Base-by-base conservation (phyloP, 1,140 invertebrate species). In the Brevipalpus yothersi region DNA sequence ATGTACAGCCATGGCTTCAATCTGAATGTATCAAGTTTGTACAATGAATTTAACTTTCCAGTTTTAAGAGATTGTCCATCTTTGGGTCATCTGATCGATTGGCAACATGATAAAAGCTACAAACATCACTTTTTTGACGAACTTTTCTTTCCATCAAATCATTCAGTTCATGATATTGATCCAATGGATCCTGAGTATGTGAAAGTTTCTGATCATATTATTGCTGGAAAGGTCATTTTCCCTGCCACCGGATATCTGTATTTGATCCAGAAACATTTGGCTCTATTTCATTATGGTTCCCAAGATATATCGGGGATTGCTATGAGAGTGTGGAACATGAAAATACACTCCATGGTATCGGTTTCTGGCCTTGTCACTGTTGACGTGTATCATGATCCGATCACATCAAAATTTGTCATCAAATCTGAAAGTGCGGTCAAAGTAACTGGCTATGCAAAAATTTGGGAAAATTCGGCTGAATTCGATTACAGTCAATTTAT, bases 171-270 rank as follows among this genome's bases (percentile, higher is more conserved):
- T 17, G 9, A 17, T 13, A 17, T 51, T 17, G 49, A 51, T 19
- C n/a, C 21, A 1, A 19, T 51, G n/a, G 13, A 54, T 62, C 8
- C 61, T 17, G 23, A 39, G 19, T 39, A 51, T 23, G 13, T 31
- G 8, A 17, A n/a, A 23, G n/a, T 58, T 42, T 39, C 15, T 47
- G 92, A 90, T 23, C 92, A 97, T 69, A 78, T 77, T 15, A 93
- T 96, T 66, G 91, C 96, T 73, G 91, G 89, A 15, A 78, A 91
- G 68, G 76, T 93, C 40, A 72, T 97, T 5, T 96, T 89, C 74
- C 92, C 92, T 10, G 91, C 90, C 51, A 94, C 91, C 39, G 91
- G 90, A 13, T 94, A 95, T 68, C 19, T 58, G 7, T 42, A 42
- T 47, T 42, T 55, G 53, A 40, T 40, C 39, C 39, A 31, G 11